Evolutionary conservation across 1,140 invertebrate species (phyloP), one percentile per base, ranked within the genome.

Genomic region (Xylocopa sonorina): DNA sequence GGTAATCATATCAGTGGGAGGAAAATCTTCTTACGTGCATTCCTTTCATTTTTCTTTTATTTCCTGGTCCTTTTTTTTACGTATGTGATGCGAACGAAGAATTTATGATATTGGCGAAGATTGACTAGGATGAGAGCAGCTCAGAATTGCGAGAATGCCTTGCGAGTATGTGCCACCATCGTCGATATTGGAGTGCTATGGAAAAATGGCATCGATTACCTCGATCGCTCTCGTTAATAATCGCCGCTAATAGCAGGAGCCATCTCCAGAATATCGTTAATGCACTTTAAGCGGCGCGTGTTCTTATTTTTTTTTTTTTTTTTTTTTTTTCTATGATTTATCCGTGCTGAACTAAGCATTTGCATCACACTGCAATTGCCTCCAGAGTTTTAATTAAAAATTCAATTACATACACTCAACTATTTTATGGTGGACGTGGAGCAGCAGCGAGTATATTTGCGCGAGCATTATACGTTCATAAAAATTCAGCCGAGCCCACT

Each of bases 151-250:
- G 34, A 0, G n/a, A 41, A 55, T 38, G 21, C 24, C 21, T 32
- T 34, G 16, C 14, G 43, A 34, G n/a, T 16, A 34, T 34, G 9
- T 38, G 4, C 66, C 24, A 34, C 12, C 3, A 18, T 6, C 57
- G 51, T 43, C 43, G 60, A 75, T 53, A 55, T 38, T 32, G 7
- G 21, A 32, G 24, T 21, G 62, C 24, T 10, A 32, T 34, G 24
- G 55, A 58, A 58, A 43, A 43, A 58, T 46, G 29, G 34, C 29
- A 69, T 77, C 64, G 74, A 77, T 77, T 77, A 77, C 29, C n/a
- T 6, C 29, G 34, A 55, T 77, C 14, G n/a, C 53, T 38, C 29
- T 58, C 24, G 29, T 43, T 34, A 29, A 69, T 69, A 68, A 77
- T 68, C 41, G 66, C 32, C 41, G 24, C 1, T 46, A 27, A 16